phyloP scores from a whole-genome alignment of 1,140 invertebrate genomes.

The Neodiprion fabricii region DNA sequence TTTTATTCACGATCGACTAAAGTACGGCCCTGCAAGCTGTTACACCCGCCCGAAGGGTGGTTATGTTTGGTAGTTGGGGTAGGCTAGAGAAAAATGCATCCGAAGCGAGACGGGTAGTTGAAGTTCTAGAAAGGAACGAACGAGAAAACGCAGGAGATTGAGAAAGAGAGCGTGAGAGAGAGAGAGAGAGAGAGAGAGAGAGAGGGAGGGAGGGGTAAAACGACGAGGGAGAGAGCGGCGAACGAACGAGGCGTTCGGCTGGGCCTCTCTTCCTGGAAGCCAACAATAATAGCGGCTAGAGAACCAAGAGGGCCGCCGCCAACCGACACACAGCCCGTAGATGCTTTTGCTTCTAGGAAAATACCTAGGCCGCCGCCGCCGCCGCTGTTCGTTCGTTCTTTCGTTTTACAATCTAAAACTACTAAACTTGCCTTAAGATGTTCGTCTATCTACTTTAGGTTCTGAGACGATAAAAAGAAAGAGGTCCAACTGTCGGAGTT shows the following conservation, averaged over 20 bases:
- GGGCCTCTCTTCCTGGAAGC: constrained; percentile 57
- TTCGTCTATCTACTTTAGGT: constrained; percentile 4
- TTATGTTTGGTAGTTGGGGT: constrained; percentile 6
- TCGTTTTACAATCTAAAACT: constrained; percentile 20
- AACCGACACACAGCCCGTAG: constrained; percentile 39
- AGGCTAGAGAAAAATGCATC: constrained; percentile 14
- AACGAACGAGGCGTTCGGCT: constrained; percentile 43
- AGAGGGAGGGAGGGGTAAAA: constrained; percentile 22
- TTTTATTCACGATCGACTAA: too few species aligned
- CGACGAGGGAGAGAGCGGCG: constrained; percentile 25
- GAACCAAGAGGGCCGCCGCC: constrained; percentile 40
- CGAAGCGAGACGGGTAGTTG: too few species aligned
- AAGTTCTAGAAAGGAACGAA: background rate
- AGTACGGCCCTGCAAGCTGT: background rate
- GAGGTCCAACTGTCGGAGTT: background rate
- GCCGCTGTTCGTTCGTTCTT: constrained; percentile 19
- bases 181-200: constrained; percentile 24
- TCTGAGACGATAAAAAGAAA: constrained; percentile 1
- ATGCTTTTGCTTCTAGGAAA: constrained; percentile 41
- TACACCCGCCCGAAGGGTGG: constrained; percentile 8
- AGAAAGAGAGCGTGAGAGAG: constrained; percentile 11
- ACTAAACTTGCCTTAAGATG: constrained; percentile 15
- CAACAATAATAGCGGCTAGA: constrained; percentile 54
- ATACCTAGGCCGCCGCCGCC: constrained; percentile 28
- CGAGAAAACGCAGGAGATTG: constrained; percentile 7